phyloP scores from a whole-genome alignment of 2,797 vertebrate species.

The Telmatherina bonti region DNA sequence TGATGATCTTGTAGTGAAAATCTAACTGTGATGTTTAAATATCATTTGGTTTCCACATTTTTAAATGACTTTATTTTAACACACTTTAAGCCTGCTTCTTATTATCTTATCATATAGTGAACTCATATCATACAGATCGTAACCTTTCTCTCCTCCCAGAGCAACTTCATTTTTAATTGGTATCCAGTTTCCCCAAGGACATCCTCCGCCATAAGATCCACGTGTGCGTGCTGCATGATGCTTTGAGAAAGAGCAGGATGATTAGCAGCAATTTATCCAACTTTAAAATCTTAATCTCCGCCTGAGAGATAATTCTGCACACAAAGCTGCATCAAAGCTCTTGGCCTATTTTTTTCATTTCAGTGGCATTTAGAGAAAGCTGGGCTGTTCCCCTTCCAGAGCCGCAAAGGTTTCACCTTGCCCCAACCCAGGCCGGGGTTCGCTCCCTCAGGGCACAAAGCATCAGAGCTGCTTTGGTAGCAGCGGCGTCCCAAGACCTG shows the following conservation, averaged over 20 bases:
- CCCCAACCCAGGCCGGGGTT: slow-evolving; percentile 18
- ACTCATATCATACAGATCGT: slow-evolving; percentile 20
- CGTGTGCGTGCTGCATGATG: slow-evolving; percentile 28
- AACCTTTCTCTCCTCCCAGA: background rate
- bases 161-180: slow-evolving; percentile 32
- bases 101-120: slow-evolving; percentile 15
- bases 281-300: slow-evolving; percentile 63
- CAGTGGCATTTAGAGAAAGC: slow-evolving; percentile 38
- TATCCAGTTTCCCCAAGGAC: slow-evolving; percentile 36
- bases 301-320: slow-evolving; percentile 61
- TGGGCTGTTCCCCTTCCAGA: slow-evolving; percentile 20
- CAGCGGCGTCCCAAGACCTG: slow-evolving; percentile 39
- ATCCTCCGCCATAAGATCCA: slow-evolving; percentile 17
- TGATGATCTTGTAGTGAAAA: too few species aligned
- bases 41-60: too few species aligned
- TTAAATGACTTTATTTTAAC: too few species aligned
- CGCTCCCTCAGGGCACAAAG: slow-evolving; percentile 35
- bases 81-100: too few species aligned
- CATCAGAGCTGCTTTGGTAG: slow-evolving; percentile 54
- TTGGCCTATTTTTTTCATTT: slow-evolving; percentile 46
- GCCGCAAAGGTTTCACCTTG: slow-evolving; percentile 36
- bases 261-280: slow-evolving; percentile 54
- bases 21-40: too few species aligned
- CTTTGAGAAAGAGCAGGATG: slow-evolving; percentile 33
- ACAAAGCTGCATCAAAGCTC: slow-evolving; percentile 63